Base-by-base conservation (phyloP, 1,140 invertebrate species). In the Drosophila saltans region DNA sequence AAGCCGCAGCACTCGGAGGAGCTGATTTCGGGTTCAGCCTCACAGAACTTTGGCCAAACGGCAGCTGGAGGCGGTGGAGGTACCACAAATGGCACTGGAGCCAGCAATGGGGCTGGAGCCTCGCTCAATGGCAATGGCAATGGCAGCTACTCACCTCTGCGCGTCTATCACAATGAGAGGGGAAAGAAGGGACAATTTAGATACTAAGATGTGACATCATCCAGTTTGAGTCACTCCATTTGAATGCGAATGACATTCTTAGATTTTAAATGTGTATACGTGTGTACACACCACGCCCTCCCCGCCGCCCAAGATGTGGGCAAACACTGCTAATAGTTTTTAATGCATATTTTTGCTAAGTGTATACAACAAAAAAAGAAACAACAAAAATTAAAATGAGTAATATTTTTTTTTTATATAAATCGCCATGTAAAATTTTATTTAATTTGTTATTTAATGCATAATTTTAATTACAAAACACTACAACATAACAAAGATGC, bases 141-240 rank as follows among this genome's bases (percentile, higher is more conserved):
- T 66, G 95, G 95, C 39, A 95, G 94, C 79, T 96, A 96, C 83
- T 95, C 96, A 11, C 96, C 96, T 4, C 93, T 96, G 81, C 93
- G 95, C 80, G 95, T 96, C 2, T 96, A 96, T 79, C 95, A 96
- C 91, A 96, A 96, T 81, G 95, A 95, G 78, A 93, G 95, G 88
- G 95, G 95, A 62, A 94, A 94, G 89, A 96, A 96, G 92, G 95
- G 95, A 70, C 95, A 96, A 90, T 96, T 96, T 93, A 94, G 95
- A 91, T 96, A 96, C 91, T 96, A 93, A 95, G 80, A 48, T 28
- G 5, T 33, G 16, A 62, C 74, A 45, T 9, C 16, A 66, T 39
- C 36, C 41, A 75, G 24, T 24, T 7, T 48, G 16, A 7, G 45
- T 26, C 33, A 36, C 21, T 52, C n/a, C 11, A 16, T 43, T 62